Base-by-base conservation (phyloP, 2,888 invertebrate genomes). In the Apodemia duryi region DNA sequence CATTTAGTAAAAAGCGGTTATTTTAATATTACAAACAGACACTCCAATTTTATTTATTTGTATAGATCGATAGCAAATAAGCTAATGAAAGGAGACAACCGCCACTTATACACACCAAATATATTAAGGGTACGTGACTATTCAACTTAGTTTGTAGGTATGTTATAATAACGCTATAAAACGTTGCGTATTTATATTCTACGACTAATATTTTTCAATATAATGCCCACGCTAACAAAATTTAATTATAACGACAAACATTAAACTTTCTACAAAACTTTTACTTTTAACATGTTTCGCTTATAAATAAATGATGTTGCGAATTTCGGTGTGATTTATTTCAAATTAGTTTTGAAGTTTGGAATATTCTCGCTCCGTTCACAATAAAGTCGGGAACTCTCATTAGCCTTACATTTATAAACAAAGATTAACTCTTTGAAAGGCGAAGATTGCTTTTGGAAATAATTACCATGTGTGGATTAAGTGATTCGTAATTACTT, bases 381-480 rank as follows among this genome's bases (percentile, higher is more conserved):
- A 75, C 74, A 78, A 75, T 74, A 74, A 74, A 74, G 74, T 71
- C 70, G 71, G 67, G 71, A 76, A 76, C 75, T 75, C 80, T 77
- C 80, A 77, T 80, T 79, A 80, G 74, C 76, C 76, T 67, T 72
- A 74, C 73, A 76, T 77, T 78, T 75, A 78, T 76, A 78, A 78
- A 76, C 79, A 77, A 67, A 71, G 72, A 70, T 71, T 69, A 75
- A 77, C 74, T 74, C 75, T 75, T 73, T 71, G 74, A 73, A 67
- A 71, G 71, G 71, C 70, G 75, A 75, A 71, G 73, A 71, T 70
- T 71, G 69, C 67, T 70, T 64, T 64, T 41, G 63, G 63, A 67
- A 70, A 71, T 72, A 71, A 72, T 71, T 72, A 70, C 67, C 67
- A 29, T 57, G 57, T 57, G 57, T 29, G 57, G 32, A 57, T 57